Evolutionary conservation across 1,140 invertebrate species (phyloP), one percentile per base, ranked within the genome.

Genomic region (Eulimnadia texana): DNA sequence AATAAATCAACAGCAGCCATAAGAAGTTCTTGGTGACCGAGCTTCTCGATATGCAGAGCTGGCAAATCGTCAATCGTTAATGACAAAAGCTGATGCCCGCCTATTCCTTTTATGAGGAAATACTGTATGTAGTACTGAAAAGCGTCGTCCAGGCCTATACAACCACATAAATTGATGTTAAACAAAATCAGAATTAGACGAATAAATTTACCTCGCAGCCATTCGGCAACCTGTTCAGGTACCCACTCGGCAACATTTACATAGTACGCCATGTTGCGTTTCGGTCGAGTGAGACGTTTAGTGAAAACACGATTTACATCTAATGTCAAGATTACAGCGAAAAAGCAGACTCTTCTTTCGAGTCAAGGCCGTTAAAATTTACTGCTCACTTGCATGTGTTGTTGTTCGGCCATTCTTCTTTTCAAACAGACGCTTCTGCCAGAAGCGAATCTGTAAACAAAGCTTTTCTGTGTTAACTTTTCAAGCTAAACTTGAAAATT

Each of bases 11-110:
- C 84, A 53, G 89, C 89, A 75, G 93, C 90, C 58, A 95, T 75
- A 64, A 95, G 82, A 52, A 93, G 79, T 73, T 96, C 93, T 74
- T 96, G 93, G 70, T 94, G 91, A 3, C 92, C 91, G 63, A 95
- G 81, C 68, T 87, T 85, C 50, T 78, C 75, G 64, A 95, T 83
- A 42, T 87, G 85, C 33, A 95, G 77, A 70, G 88, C 83, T 70
- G 90, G 87, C 50, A 95, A 78, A 73, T 94, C 89, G 72, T 91
- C 85, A 33, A 88, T 82, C 42, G 85, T 80, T 60, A 95, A 77
- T 69, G 84, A 86, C 55, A 96, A 74, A 66, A 96, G 74, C 66
- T 86, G 83, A 65, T 85, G 79, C 22, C 92, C 92, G 71, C 83
- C 85, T 10, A 96, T 80, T 64, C 82, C 79, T 69, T 88, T 84